These are phyloP conservation scores for Corvus moneduloides DNA, from an alignment of 2,113 vertebrate genomes.

Conservation along the genomic window DNA sequence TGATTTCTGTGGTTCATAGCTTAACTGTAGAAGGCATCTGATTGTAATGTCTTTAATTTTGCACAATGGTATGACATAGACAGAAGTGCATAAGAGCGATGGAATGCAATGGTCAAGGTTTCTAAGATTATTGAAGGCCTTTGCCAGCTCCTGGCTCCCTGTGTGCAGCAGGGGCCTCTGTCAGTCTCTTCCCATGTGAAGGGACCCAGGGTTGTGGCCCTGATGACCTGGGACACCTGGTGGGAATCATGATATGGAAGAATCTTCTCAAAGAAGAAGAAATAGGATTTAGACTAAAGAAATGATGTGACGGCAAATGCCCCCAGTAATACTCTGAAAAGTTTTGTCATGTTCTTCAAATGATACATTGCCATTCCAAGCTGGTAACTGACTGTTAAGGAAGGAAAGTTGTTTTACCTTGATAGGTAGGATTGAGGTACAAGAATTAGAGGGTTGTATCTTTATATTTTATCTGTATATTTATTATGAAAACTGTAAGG, in stretches of 20 bases:
- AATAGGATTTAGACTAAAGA: neutral
- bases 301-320: fast-evolving
- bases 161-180: fast-evolving
- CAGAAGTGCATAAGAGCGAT: neutral
- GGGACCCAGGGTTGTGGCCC: neutral
- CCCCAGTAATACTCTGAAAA: neutral
- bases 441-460: neutral
- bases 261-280: neutral
- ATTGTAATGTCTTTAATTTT: neutral
- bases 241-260: neutral
- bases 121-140: neutral
- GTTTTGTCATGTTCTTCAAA: neutral
- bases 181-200: neutral
- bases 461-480: neutral
- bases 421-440: neutral
- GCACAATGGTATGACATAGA: neutral
- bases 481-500: neutral
- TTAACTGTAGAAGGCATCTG: neutral
- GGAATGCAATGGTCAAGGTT: neutral
- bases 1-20: neutral
- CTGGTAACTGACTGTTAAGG: neutral
- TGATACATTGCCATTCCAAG: fast-evolving
- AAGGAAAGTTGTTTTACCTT: neutral
- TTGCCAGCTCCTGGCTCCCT: neutral
- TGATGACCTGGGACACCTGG: neutral